phyloP scores from a whole-genome alignment of 2,113 vertebrate species.

The Corythaeola cristata region DNA sequence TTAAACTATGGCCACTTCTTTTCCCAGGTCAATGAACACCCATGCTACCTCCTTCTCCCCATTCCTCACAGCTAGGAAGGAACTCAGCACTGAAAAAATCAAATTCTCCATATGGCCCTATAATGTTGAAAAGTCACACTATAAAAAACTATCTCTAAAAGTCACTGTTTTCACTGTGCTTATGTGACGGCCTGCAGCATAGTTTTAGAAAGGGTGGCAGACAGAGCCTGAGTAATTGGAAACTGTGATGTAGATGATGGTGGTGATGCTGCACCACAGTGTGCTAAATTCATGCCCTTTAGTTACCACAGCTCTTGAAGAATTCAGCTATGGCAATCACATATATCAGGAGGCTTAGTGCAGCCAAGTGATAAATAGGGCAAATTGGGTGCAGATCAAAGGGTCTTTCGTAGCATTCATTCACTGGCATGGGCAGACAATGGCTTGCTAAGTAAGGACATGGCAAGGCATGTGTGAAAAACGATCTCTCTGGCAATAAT shows the following conservation, averaged over 20 bases:
- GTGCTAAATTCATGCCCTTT: not conserved
- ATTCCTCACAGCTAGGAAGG: not conserved
- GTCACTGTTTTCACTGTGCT: not conserved
- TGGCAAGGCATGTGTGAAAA: constrained; percentile 73
- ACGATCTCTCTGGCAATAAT: constrained; percentile 44
- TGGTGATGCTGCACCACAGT: not conserved
- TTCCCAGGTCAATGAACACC: not conserved
- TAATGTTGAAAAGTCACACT: not conserved
- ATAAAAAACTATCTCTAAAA: not conserved
- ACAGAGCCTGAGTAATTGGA: constrained; percentile 23
- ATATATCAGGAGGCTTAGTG: constrained; percentile 73
- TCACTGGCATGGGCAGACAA: constrained; percentile 48
- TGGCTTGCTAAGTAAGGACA: constrained; percentile 44
- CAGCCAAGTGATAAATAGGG: constrained; percentile 73
- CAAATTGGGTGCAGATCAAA: constrained; percentile 73
- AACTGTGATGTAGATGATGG: not conserved
- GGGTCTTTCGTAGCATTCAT: not conserved
- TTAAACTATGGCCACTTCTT: not conserved
- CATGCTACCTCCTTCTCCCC: not conserved
- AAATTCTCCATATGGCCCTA: not conserved
- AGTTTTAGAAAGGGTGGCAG: constrained; percentile 16
- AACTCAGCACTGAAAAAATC: not conserved
- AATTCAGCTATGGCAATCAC: constrained; percentile 70
- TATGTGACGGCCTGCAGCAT: not conserved
- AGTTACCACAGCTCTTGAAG: constrained; percentile 48